These are phyloP conservation scores for Corvus cornix DNA, from an alignment of 2,113 vertebrate genomes.

Conservation along the genomic window DNA sequence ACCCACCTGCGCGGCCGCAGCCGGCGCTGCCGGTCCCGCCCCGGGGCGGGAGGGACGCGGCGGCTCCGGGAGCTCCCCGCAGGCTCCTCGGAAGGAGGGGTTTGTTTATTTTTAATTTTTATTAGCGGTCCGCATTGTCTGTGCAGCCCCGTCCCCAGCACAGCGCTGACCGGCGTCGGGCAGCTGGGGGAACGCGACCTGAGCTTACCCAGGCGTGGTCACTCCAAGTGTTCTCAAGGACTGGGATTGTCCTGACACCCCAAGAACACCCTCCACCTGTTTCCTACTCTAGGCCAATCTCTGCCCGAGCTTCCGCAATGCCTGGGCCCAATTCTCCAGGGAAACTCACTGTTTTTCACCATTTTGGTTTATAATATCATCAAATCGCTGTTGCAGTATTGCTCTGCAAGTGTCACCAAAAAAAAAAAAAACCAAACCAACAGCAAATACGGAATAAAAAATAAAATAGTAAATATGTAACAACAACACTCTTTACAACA, in stretches of 20 bases:
- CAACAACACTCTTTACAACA: neutral
- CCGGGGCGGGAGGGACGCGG: neutral
- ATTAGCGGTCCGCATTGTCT: rapidly evolving
- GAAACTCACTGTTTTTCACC: neutral
- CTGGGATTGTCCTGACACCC: neutral
- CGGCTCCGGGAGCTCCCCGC: neutral
- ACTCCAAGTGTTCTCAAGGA: rapidly evolving
- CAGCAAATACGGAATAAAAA: neutral
- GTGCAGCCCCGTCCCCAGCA: neutral
- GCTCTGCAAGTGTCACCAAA: too few relatives aligned
- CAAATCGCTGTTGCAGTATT: too few relatives aligned
- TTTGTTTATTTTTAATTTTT: rapidly evolving
- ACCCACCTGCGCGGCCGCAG: neutral
- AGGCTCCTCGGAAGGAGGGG: neutral
- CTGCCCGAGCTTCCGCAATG: rapidly evolving
- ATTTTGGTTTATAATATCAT: rapidly evolving
- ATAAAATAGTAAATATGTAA: neutral
- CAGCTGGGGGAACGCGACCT: neutral
- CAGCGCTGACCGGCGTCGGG: neutral
- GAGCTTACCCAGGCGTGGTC: rapidly evolving
- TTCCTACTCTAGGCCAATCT: rapidly evolving
- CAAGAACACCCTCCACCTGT: too few relatives aligned
- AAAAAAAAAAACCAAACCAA: neutral
- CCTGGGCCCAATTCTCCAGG: rapidly evolving
- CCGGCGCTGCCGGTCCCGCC: neutral